Evolutionary conservation across 2,797 vertebrate genomes (phyloP), one percentile per base, ranked within the genome.

Genomic region (Danionella dracula): DNA sequence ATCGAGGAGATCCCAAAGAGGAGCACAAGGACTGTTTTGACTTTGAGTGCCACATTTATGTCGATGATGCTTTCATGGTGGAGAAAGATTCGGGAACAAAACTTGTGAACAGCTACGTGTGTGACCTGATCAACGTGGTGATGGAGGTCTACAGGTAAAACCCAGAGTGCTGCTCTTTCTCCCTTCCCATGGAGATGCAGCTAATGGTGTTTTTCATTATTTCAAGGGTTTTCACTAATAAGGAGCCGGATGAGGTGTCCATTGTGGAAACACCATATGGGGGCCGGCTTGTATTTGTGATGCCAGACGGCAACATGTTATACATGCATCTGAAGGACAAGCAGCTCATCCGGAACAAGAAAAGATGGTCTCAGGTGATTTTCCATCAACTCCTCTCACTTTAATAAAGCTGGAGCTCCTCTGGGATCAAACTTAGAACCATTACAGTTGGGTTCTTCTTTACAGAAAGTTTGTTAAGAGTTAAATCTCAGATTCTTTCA

Each of bases 341-440:
- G 71, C 0, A 0, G 6, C 78, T 76, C 29, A 92, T 92, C 72
- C 82, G 87, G 50, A 85, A 92, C 81, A 91, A 92, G 77, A 92
- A 92, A 70, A 83, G 91, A 76, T 92, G 91, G 91, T 92, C 91
- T 11, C 91, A 92, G 87, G 91, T 92, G 31, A 54, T 38, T 8
- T 3, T 20, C 13, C 6, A 0, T 6, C n/a, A 4, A 4, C 11
- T 21, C 38, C n/a, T 9, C 8, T 8, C n/a, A n/a, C n/a, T n/a
- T n/a, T n/a, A n/a, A n/a, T n/a, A n/a, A n/a, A n/a, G n/a, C n/a
- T n/a, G n/a, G n/a, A n/a, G n/a, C n/a, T n/a, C n/a, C n/a, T n/a
- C n/a, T n/a, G n/a, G n/a, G n/a, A n/a, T n/a, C n/a, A n/a, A n/a
- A n/a, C n/a, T n/a, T n/a, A n/a, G n/a, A n/a, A n/a, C n/a, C n/a